Base-by-base conservation (phyloP, 2,797 vertebrate species). In the Aulostomus chinensis region DNA sequence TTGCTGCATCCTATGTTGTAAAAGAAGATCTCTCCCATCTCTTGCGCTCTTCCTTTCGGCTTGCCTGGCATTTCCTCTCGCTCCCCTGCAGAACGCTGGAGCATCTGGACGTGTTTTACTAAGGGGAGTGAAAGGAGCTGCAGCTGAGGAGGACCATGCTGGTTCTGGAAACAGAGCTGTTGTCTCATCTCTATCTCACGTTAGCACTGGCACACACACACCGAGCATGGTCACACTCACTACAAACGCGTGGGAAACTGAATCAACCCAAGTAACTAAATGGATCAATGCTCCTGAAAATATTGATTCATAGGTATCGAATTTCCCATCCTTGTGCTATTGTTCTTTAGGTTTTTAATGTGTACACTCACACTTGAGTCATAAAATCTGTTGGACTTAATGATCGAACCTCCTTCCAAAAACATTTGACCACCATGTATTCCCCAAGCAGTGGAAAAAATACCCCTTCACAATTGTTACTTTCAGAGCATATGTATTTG, bases 61-160 rank as follows among this genome's bases (percentile, higher is more conserved):
- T 73, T 74, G 73, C 50, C 49, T 80, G 86, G 84, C 73, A 88
- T 89, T 89, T 89, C 85, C 86, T 87, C 72, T 69, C 21, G 15
- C 70, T 69, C 37, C 83, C 71, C 76, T 22, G 77, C 52, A 60
- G 79, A 46, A 54, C 32, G 58, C 49, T 60, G 58, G 66, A 75
- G 67, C 83, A 87, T 83, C 81, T 84, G 81, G 78, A 84, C 78
- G 54, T 60, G 71, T 63, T 88, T 86, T 75, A 51, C 39, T 63
- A 45, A 34, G 34, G 49, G 48, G 33, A 65, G 62, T 32, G 46
- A 34, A 59, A 38, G 40, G 52, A 38, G 17, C 58, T 61, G 52
- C 68, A 74, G 73, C 67, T 34, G 54, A 69, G 39, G 51, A 55
- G 39, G 51, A 55, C 29, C 57, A 49, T 15, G 42, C 59, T 45